These are phyloP conservation scores for Rhinopomastus cyanomelas DNA, from an alignment of 2,113 vertebrate species.

Conservation along the genomic window DNA sequence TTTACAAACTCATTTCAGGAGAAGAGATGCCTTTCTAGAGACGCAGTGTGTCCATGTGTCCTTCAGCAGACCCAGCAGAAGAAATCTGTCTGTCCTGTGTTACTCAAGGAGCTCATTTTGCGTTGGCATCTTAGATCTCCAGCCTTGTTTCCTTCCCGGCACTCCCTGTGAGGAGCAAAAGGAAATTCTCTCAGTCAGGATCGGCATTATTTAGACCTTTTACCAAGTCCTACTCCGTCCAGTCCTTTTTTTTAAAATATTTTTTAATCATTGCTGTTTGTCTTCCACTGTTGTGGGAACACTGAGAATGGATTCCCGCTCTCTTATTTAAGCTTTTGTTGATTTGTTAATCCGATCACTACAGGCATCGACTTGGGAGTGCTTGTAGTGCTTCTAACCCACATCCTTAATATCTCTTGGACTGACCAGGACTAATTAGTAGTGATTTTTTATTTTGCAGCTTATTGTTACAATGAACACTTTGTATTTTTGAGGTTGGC, in stretches of 20 bases:
- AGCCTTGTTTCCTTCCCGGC: not conserved
- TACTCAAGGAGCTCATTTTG: not conserved
- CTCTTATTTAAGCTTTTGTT: not conserved
- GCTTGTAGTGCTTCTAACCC: not conserved
- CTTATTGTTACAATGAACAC: not conserved
- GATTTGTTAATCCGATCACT: not conserved
- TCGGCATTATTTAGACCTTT: not conserved
- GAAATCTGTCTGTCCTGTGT: not conserved
- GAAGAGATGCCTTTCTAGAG: not conserved
- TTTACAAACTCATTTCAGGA: not conserved
- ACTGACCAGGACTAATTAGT: not conserved
- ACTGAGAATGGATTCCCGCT: not conserved
- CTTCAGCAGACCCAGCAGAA: not conserved
- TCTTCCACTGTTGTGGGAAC: not conserved
- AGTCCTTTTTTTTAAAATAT: not conserved
- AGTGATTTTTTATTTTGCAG: not conserved
- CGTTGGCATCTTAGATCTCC: accelerated
- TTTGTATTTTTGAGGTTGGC: not conserved
- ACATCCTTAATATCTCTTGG: not conserved
- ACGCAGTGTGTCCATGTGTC: not conserved
- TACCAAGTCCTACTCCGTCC: not conserved
- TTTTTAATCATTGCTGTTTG: not conserved
- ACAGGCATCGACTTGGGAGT: not conserved
- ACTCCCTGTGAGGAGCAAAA: not conserved
- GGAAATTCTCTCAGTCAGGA: not conserved